Percentiles rank a stretch among this genome's conserved stretches.
These are phyloP conservation scores for Cotesia chilonis DNA, from an alignment of 1,140 invertebrate species.

Conservation along the genomic window DNA sequence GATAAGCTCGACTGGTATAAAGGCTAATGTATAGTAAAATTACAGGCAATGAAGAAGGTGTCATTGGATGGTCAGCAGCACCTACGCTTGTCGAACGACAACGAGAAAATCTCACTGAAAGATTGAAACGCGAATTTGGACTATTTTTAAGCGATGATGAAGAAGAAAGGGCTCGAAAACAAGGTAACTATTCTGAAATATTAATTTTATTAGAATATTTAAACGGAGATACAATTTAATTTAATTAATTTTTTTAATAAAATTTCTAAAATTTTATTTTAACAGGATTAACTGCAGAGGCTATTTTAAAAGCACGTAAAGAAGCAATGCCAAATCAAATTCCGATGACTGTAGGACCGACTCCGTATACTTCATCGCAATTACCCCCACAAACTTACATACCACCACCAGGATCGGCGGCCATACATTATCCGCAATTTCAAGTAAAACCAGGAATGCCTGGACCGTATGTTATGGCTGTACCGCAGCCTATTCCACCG, in stretches of 20 bases:
- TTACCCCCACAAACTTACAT: slow-evolving; percentile 61
- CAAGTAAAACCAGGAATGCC: slow-evolving; percentile 42
- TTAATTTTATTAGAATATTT: neutral
- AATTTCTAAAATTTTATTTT: slow-evolving; percentile 16
- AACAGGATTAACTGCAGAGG: slow-evolving; percentile 58
- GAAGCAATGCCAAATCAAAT: slow-evolving; percentile 43
- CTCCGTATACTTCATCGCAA: slow-evolving; percentile 49
- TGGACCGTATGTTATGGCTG: slow-evolving; percentile 47
- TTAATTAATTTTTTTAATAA: no score
- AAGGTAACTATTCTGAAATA: slow-evolving; percentile 50
- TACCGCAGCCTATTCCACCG: slow-evolving; percentile 40
- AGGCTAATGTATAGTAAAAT: slow-evolving; percentile 35
- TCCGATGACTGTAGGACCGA: slow-evolving; percentile 15
- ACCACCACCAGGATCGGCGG: slow-evolving; percentile 59
- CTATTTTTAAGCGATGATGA: slow-evolving; percentile 76
- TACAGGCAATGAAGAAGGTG: slow-evolving; percentile 57
- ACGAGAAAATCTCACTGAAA: slow-evolving; percentile 78
- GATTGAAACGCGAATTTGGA: slow-evolving; percentile 79
- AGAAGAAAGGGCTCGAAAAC: slow-evolving; percentile 66
- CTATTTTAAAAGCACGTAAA: slow-evolving; percentile 55
- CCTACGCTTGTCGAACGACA: slow-evolving; percentile 78
- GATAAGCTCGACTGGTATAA: slow-evolving; percentile 40
- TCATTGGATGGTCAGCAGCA: slow-evolving; percentile 67
- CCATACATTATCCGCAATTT: slow-evolving; percentile 55
- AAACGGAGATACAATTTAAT: no score